A percentile compares a stretch with the other conserved stretches of the same genome.
These are phyloP conservation scores for Fringilla coelebs DNA, from an alignment of 2,797 vertebrate species.

Conservation along the genomic window DNA sequence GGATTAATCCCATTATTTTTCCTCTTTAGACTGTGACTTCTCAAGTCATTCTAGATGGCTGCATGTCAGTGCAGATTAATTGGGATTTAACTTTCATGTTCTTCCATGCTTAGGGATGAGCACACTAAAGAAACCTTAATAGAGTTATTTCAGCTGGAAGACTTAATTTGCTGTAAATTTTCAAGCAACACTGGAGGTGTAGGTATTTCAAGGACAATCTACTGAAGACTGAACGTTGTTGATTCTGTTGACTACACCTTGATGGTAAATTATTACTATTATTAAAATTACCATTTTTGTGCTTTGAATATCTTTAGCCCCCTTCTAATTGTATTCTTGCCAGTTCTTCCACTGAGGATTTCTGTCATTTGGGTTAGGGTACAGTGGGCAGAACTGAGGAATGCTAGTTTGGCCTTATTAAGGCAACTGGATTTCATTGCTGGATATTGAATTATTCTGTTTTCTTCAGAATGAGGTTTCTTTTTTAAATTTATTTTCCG, in stretches of 20 bases:
- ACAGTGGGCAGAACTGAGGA: not conserved
- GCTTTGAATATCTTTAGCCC: constrained; percentile 17
- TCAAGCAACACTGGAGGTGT: constrained; percentile 19
- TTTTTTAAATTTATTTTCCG: not conserved
- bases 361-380: not conserved
- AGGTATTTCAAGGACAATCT: not conserved
- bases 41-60: constrained; percentile 5
- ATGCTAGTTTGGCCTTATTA: not conserved
- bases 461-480: not conserved
- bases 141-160: constrained; percentile 38
- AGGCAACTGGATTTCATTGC: not conserved
- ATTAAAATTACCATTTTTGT: constrained; percentile 27
- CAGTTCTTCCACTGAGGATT: not conserved
- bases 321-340: not conserved
- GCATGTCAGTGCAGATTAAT: constrained; percentile 29
- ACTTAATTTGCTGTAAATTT: constrained; percentile 50
- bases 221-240: constrained; percentile 1
- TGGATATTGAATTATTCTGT: not conserved
- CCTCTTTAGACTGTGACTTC: not conserved
- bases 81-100: constrained; percentile 29
- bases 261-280: not conserved
- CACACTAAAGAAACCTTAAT: constrained; percentile 3
- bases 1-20: constrained; percentile 30
- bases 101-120: constrained; percentile 45
- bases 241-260: not conserved